A percentile compares a stretch with the other conserved stretches of the same genome.
phyloP scores from a whole-genome alignment of 2,113 vertebrate genomes.

The Daubentonia madagascariensis region DNA sequence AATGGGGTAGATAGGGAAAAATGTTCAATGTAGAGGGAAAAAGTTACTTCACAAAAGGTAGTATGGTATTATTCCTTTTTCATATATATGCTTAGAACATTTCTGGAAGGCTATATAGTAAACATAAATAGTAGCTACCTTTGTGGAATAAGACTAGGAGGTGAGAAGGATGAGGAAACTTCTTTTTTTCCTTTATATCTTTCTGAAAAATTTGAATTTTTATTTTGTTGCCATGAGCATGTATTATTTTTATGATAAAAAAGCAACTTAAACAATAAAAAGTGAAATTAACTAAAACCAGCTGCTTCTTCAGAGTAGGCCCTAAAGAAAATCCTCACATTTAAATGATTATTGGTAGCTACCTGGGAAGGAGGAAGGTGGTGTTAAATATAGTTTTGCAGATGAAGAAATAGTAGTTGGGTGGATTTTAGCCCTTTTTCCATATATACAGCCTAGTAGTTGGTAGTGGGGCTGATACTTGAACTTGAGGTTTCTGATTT shows the following conservation, averaged over 20 bases:
- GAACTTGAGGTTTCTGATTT: slow-evolving; percentile 20
- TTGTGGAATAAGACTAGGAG: background rate
- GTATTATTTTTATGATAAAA: background rate
- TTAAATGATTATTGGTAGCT: background rate
- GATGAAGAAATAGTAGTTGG: background rate
- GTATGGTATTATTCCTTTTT: background rate
- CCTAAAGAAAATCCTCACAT: background rate
- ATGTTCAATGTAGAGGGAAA: background rate
- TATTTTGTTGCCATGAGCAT: background rate
- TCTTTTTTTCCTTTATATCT: background rate
- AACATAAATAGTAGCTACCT: background rate
- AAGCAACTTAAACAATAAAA: background rate
- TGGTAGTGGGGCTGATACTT: background rate
- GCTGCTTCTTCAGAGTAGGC: background rate
- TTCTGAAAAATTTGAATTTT: background rate
- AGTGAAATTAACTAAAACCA: background rate
- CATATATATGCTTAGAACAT: background rate
- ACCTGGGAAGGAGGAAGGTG: background rate
- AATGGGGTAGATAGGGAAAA: background rate
- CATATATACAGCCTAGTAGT: background rate
- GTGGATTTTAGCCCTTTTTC: background rate
- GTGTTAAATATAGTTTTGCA: background rate
- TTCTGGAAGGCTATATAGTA: background rate
- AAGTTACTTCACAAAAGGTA: background rate
- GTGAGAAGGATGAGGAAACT: background rate